Percentiles rank a stretch among this genome's conserved stretches.
Evolutionary conservation across 2,888 invertebrate species (phyloP).

Genomic region (Aporophyla nigra): DNA sequence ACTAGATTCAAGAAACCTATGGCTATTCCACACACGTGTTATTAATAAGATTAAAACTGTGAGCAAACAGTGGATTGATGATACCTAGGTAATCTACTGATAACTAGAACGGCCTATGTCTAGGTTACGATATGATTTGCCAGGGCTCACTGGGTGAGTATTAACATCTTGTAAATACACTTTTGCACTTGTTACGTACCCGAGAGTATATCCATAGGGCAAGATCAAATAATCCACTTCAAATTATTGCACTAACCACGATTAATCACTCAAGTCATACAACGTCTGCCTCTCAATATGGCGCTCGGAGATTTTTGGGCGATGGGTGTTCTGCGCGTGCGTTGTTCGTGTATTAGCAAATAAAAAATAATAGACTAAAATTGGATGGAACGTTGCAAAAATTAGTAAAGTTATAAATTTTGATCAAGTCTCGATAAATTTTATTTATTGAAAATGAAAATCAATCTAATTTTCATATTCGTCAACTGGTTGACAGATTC

Average conservation of each 20-base stretch:
- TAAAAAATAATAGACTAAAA: conserved; percentile 81
- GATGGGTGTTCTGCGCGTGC: conserved; percentile 91
- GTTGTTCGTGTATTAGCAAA: conserved; percentile 87
- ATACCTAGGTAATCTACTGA: conserved; percentile 91
- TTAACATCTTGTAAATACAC: conserved; percentile 77
- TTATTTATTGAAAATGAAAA: conserved; percentile 77
- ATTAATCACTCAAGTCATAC: conserved; percentile 91
- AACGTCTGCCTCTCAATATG: conserved; percentile 95
- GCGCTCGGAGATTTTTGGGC: conserved; percentile 92
- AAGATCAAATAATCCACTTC: conserved; percentile 90
- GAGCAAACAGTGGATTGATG: conserved; percentile 91
- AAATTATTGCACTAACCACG: conserved; percentile 91
- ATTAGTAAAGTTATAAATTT: conserved; percentile 69
- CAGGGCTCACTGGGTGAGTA: conserved; percentile 76
- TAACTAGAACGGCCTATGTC: conserved; percentile 92
- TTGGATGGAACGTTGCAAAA: conserved; percentile 73
- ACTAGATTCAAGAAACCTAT: conserved; percentile 95
- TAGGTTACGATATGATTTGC: conserved; percentile 90
- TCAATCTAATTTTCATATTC: conserved; percentile 84
- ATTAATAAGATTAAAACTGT: conserved; percentile 93
- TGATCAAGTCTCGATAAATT: conserved; percentile 71
- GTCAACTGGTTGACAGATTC: conserved; percentile 83
- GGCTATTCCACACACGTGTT: conserved; percentile 92
- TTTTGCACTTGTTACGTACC: conserved; percentile 89
- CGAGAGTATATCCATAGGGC: conserved; percentile 91